Evolutionary conservation across 2,113 vertebrate genomes (phyloP).

Genomic region (Rhagologus leucostigma): DNA sequence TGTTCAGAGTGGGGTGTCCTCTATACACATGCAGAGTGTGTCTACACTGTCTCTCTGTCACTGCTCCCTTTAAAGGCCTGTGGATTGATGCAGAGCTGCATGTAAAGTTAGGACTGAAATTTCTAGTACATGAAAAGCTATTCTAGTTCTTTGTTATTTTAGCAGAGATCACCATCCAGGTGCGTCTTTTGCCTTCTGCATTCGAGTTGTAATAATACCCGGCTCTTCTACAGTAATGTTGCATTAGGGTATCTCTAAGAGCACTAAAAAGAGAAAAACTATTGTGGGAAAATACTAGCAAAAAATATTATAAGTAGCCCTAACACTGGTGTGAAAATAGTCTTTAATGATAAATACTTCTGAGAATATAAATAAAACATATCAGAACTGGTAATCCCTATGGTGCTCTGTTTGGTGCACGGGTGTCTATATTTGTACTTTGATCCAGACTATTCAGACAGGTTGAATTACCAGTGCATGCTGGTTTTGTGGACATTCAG

Average conservation of each 20-base stretch:
- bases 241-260: neutral
- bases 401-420: neutral
- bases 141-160: neutral
- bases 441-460: neutral
- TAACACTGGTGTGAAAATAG: neutral
- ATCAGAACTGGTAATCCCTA: neutral
- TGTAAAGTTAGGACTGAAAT: neutral
- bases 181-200: neutral
- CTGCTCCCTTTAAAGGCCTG: neutral
- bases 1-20: neutral
- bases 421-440: neutral
- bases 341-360: neutral
- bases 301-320: neutral
- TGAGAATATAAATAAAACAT: neutral
- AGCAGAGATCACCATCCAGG: neutral
- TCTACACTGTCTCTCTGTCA: neutral
- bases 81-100: neutral
- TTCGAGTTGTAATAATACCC: neutral
- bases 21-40: neutral
- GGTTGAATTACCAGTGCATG: neutral
- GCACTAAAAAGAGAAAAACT: neutral
- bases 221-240: neutral
- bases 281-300: neutral
- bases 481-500: neutral
- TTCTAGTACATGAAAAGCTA: neutral